Evolutionary conservation across 2,113 vertebrate genomes (phyloP), one percentile per base, ranked within the genome.

Genomic region (Callopanchax toddi): DNA sequence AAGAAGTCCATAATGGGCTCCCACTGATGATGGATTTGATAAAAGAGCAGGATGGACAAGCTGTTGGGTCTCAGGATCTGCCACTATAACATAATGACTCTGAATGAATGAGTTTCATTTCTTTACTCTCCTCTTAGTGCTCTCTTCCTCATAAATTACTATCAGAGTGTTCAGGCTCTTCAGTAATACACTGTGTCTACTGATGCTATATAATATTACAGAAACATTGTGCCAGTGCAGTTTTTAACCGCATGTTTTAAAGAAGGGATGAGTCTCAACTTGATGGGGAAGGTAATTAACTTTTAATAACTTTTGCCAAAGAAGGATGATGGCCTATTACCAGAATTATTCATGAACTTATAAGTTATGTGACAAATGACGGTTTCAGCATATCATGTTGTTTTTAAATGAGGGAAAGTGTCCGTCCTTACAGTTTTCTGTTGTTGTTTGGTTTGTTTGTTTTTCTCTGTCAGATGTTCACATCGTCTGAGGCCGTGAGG

Each of bases 401-500:
- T 5, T 3, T 23, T 7, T 3, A 39, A 40, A 65, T 49, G 23
- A 32, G 13, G 50, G n/a, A n/a, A n/a, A n/a, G n/a, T n/a, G n/a
- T n/a, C n/a, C n/a, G n/a, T n/a, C 44, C 8, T 17, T 26, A 67
- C 51, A 39, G 56, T 55, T 78, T 55, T 78, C 22, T 29, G 46
- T 29, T 37, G 57, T n/a, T n/a, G n/a, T n/a, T n/a, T n/a, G n/a
- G n/a, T n/a, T n/a, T 76, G 23, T 61, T 58, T 80, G 56, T 67
- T 29, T 48, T 57, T 61, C 42, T 73, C 69, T 23, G 23, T 80
- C 82, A 67, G 77, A 82, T 81, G 67, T 83, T 78, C 37, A 76
- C 68, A 64, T 49, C 50, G 54, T 29, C 48, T 61, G 53, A 65
- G 67, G 69, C 67, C 71, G 70, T 79, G 79, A 74, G 62, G 66